phyloP scores from a whole-genome alignment of 2,888 invertebrate genomes.

The Prosopocoilus inquinatus region DNA sequence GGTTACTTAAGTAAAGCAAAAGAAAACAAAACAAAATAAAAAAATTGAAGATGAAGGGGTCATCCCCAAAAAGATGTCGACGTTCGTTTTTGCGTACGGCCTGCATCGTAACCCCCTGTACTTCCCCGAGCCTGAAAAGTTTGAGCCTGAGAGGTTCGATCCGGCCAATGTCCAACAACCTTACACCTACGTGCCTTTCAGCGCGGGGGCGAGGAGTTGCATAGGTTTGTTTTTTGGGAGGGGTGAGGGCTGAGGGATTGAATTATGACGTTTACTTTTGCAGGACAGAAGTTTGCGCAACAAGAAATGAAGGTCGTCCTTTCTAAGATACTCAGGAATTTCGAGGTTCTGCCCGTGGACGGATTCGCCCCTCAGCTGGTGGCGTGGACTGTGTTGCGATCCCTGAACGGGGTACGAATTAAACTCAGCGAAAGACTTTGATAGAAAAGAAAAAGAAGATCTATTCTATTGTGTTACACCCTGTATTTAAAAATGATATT shows the following conservation, averaged over 20 bases:
- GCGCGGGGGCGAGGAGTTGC: constrained; percentile 42
- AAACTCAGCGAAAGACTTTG: no score
- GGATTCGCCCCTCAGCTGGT: no score
- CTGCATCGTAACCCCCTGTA: constrained; percentile 49
- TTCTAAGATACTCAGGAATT: constrained; percentile 55
- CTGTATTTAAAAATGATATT: no score
- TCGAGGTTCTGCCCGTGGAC: constrained; percentile 36
- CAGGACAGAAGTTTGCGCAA: constrained; percentile 54
- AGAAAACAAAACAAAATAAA: background rate
- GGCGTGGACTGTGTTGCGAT: no score
- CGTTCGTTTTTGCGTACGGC: constrained; percentile 12
- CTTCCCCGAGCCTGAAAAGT: constrained; percentile 48
- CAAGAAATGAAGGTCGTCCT: constrained; percentile 57
- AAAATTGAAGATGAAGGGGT: constrained; percentile 15
- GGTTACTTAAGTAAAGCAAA: no score
- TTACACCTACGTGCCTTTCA: constrained; percentile 42
- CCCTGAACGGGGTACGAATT: no score
- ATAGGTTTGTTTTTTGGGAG: constrained; percentile 11
- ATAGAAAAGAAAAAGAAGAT: no score
- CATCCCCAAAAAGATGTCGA: constrained; percentile 19
- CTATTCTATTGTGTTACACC: no score
- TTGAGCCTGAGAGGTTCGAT: constrained; percentile 49
- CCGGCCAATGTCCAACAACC: constrained; percentile 39
- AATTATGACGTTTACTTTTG: constrained; percentile 11
- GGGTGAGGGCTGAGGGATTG: background rate